Base-by-base conservation (phyloP, 2,888 invertebrate species). In the Agelastica alni region DNA sequence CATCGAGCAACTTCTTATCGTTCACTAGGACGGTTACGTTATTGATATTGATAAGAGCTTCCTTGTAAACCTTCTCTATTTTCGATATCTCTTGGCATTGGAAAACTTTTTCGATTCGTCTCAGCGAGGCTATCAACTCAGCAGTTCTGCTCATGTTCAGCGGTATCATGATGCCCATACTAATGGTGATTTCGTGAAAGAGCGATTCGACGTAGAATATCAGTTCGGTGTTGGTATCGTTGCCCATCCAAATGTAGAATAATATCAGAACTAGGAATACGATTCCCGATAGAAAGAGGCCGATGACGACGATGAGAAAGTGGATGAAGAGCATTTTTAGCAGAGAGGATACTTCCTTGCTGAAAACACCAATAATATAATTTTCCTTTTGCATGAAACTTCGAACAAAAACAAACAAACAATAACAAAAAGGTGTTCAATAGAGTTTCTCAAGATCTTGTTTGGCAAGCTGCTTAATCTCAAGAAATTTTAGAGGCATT, bases 1-100 rank as follows among this genome's bases (percentile, higher is more conserved):
- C 69, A 46, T 70, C 70, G 9, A 82, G 63, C 0, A 80, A 3
- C 70, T 61, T 36, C 60, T 58, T 6, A 64, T 69, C 32, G 69
- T 63, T 46, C n/a, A 65, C 59, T 30, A 58, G 34, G 6, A 61
- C 51, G 1, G 45, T 37, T 9, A 43, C 54, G 28, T 54, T 44
- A 20, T 55, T 54, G 4, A 58, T 22, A 22, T 53, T 48, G 12
- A 61, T 46, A 6, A 44, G 39, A n/a, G 53, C 41, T 10, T 56
- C 51, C 6, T 32, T 56, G n/a, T 51, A 45, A 5, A 31, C 22
- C 3, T 36, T 44, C 18, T 46, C 52, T 5, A 34, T 12, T 36
- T 49, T 42, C 9, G 48, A 14, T 31, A 48, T 42, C 34, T 65
- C 65, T 28, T 57, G 48, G 7, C 58, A 54, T 9, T 54, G 48